phyloP scores from a whole-genome alignment of 2,888 invertebrate species.

The Dromius quadrimaculatus region DNA sequence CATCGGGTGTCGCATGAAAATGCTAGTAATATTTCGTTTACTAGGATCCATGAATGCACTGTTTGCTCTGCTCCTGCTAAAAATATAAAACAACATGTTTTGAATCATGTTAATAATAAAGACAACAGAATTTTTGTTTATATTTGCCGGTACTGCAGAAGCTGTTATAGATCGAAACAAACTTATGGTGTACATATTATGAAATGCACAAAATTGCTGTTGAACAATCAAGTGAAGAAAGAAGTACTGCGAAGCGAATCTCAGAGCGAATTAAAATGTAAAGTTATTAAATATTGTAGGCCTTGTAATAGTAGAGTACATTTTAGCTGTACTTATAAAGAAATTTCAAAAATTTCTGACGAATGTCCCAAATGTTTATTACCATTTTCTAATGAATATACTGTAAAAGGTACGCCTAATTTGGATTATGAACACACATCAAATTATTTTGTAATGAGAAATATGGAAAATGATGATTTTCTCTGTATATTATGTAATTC shows the following conservation, averaged over 20 bases:
- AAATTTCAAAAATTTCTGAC: conserved; percentile 39
- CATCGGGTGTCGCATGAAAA: conserved; percentile 59
- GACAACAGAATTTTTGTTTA: conserved; percentile 62
- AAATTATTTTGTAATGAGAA: conserved; percentile 23
- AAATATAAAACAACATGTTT: conserved; percentile 58
- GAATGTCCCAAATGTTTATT: conserved; percentile 55
- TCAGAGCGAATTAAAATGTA: conserved; percentile 37
- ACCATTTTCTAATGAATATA: conserved; percentile 15
- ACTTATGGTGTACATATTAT: conserved; percentile 61
- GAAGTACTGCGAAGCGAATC: conserved; percentile 42
- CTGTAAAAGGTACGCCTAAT: conserved; percentile 1
- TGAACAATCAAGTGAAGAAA: conserved; percentile 52
- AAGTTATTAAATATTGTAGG: conserved; percentile 47
- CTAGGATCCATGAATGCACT: conserved; percentile 57
- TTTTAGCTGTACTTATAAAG: conserved; percentile 49
- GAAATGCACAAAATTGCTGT: conserved; percentile 57
- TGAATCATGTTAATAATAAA: conserved; percentile 59
- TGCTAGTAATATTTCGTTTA: conserved; percentile 51
- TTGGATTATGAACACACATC: conserved; percentile 30
- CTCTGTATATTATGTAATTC: conserved; percentile 61
- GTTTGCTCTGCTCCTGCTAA: conserved; percentile 57
- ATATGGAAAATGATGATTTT: conserved; percentile 40
- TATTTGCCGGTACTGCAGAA: conserved; percentile 62
- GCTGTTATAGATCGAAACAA: conserved; percentile 61
- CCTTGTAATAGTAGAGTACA: conserved; percentile 52